Conservation (phyloP, 2,888 invertebrate genomes). For the Halictus quadricinctus region DNA sequence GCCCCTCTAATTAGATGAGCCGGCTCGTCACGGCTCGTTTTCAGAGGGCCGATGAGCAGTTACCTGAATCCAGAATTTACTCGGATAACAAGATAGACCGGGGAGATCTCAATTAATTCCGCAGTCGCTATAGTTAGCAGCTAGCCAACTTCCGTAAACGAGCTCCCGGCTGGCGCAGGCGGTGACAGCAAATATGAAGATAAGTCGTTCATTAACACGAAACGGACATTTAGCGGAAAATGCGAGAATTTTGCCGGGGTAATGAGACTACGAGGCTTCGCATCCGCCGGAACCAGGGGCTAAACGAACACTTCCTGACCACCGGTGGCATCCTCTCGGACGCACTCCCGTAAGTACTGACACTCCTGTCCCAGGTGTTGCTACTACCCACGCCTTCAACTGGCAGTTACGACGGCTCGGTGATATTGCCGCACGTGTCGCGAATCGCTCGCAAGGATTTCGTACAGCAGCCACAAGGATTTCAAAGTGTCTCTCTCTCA, state of each 20-base stretch:
- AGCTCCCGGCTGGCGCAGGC: slow-evolving; percentile 54
- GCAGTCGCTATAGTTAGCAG: slow-evolving; percentile 59
- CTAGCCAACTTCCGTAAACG: slow-evolving; percentile 68
- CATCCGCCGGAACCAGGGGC: slow-evolving; percentile 11
- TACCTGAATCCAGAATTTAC: slow-evolving; percentile 63
- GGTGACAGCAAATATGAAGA: slow-evolving; percentile 71
- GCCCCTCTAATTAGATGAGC: slow-evolving; percentile 30
- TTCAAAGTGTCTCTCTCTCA: neutral
- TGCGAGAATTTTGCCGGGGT: slow-evolving; percentile 65
- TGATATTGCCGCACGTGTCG: neutral
- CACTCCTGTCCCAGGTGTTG: neutral
- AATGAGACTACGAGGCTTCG: slow-evolving; percentile 53
- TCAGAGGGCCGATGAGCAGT: slow-evolving; percentile 53
- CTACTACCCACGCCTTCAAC: neutral
- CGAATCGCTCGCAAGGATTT: neutral
- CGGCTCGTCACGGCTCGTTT: slow-evolving; percentile 42
- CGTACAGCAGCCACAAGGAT: slow-evolving; percentile 5
- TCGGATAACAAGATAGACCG: slow-evolving; percentile 64
- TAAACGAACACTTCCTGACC: slow-evolving; percentile 38
- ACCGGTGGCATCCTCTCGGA: neutral
- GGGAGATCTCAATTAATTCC: slow-evolving; percentile 67
- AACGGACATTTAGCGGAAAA: slow-evolving; percentile 70
- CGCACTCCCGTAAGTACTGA: neutral
- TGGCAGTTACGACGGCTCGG: neutral
- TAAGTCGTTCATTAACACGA: slow-evolving; percentile 73